Base-by-base conservation (phyloP, 2,113 vertebrate genomes). In the Ammodytes dubius region DNA sequence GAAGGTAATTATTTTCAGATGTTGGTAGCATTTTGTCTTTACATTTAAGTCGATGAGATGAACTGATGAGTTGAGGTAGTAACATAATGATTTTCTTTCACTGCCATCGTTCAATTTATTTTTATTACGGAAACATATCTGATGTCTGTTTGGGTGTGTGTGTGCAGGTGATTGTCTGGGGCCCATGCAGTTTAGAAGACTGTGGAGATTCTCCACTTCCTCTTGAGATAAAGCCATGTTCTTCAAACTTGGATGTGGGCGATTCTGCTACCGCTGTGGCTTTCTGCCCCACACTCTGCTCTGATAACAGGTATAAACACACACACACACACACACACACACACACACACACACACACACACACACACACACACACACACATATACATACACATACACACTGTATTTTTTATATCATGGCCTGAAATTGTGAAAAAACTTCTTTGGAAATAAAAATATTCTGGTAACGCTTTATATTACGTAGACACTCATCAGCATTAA, bases 121-220 rank as follows among this genome's bases (percentile, higher is more conserved):
- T 52, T 1, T 71, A 27, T 27, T 27, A 27, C 27, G 27, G 27
- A 27, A 27, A 27, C 27, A 27, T 27, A 27, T 27, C 2, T 27
- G 27, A 27, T 27, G 5, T 40, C 6, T 39, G 43, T 56, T 7
- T 56, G 12, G 82, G 49, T 74, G 37, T 82, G 7, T 78, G 49
- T 86, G 35, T 72, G n/a, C 83, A 99, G 98, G 96, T 98, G 58
- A 95, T 99, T 11, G 92, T 96, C 37, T 99, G 98, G 98, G 97
- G 97, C 7, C 93, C 93, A 0, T 95, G 95, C 15, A 81, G 91
- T 46, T 86, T 88, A 17, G 82, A 81, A 8, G 64, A 83, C 13
- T 81, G 79, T 15, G 74, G 74, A 59, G 87, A 92, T 6, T 87
- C 89, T 1, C 27, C 3, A 6, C 46, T 10, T 58, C 69, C 60